phyloP scores from a whole-genome alignment of 2,797 vertebrate genomes.

The Channallabes apus region DNA sequence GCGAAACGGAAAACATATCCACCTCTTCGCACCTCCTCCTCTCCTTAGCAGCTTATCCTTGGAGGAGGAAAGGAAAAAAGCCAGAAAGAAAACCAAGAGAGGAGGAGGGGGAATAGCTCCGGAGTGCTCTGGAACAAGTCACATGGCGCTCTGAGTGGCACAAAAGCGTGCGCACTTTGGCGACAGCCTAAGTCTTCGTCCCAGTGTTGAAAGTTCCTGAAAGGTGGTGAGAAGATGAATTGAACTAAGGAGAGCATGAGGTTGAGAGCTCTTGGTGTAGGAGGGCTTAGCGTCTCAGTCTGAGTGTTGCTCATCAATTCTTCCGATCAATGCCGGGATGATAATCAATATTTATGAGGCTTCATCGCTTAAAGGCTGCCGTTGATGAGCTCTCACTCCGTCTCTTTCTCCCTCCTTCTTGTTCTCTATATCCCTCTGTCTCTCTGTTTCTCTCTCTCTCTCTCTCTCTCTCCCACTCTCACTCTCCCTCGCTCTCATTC shows the following conservation, averaged over 20 bases:
- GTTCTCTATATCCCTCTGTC: slow-evolving; percentile 10
- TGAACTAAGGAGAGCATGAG: slow-evolving; percentile 14
- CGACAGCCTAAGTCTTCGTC: slow-evolving; percentile 39
- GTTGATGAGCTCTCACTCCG: slow-evolving; percentile 38
- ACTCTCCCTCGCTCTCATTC: slow-evolving; percentile 13
- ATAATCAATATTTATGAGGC: slow-evolving; percentile 63
- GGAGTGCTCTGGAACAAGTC: slow-evolving; percentile 63
- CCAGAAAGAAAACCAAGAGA: slow-evolving; percentile 41
- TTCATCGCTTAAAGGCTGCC: slow-evolving; percentile 34
- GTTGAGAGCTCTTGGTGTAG: slow-evolving; percentile 32
- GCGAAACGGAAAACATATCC: slow-evolving; percentile 90
- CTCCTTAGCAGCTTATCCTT: slow-evolving; percentile 71
- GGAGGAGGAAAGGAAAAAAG: slow-evolving; percentile 47
- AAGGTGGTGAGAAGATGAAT: neutral
- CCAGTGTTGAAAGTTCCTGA: slow-evolving; percentile 51
- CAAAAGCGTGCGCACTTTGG: slow-evolving; percentile 6
- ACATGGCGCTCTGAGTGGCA: slow-evolving; percentile 66
- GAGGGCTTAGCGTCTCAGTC: slow-evolving; percentile 32
- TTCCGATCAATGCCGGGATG: slow-evolving; percentile 53
- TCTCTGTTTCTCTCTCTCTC: slow-evolving; percentile 9
- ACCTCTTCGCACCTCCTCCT: slow-evolving; percentile 58
- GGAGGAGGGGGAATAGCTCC: slow-evolving; percentile 47
- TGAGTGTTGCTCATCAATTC: slow-evolving; percentile 48
- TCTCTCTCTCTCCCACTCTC: slow-evolving; percentile 16
- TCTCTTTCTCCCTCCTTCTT: neutral